Conservation (phyloP, 1,140 invertebrate genomes). For the Aphelenchoides avenae region DNA sequence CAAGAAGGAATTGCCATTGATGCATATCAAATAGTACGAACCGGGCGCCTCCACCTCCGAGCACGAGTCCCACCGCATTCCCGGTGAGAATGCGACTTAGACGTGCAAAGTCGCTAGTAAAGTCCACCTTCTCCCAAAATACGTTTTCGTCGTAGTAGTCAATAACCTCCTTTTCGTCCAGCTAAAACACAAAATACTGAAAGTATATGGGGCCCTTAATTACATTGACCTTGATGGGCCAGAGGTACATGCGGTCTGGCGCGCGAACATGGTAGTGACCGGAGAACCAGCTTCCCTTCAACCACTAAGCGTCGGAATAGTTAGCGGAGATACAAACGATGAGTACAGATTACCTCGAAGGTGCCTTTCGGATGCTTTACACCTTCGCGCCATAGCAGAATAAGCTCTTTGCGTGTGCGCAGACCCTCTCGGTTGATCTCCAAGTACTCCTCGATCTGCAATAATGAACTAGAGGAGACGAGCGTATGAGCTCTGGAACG, state of each 20-base stretch:
- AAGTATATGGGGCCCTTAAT: background rate
- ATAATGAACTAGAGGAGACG: too few species aligned
- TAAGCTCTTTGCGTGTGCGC: conserved; percentile 91
- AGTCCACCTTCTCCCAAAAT: conserved; percentile 47
- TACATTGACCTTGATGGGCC: too few species aligned
- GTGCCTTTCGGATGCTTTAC: conserved; percentile 73
- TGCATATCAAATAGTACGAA: conserved; percentile 48
- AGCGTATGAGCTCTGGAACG: too few species aligned
- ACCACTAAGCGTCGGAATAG: conserved; percentile 90
- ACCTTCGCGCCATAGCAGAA: conserved; percentile 82
- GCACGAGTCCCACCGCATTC: conserved; percentile 66
- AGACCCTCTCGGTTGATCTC: conserved; percentile 77
- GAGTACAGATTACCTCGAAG: too few species aligned
- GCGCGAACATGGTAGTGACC: conserved; percentile 96
- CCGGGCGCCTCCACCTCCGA: conserved; percentile 81
- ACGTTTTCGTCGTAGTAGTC: conserved; percentile 53
- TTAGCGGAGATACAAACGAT: too few species aligned
- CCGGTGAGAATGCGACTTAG: conserved; percentile 93
- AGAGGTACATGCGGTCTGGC: conserved; percentile 74
- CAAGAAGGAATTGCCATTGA: conserved; percentile 1
- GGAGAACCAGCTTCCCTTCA: conserved; percentile 92
- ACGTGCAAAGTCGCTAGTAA: conserved; percentile 92
- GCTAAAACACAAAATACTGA: conserved; percentile 23
- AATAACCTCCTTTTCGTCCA: conserved; percentile 47
- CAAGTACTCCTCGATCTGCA: conserved; percentile 89